These are phyloP conservation scores for Ormia ochracea DNA, from an alignment of 2,888 invertebrate species.

Conservation along the genomic window DNA sequence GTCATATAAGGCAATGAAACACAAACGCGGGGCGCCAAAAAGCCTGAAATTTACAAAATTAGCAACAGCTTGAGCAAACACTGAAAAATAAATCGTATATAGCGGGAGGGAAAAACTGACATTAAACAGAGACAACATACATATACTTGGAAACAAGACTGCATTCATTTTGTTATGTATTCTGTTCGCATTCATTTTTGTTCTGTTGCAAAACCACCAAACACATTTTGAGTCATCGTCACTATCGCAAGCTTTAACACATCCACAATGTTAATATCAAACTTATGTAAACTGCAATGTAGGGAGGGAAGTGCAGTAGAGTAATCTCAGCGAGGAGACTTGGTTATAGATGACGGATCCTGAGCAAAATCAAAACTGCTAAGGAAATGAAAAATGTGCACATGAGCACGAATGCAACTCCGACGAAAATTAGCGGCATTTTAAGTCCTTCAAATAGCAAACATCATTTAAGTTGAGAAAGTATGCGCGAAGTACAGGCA, in stretches of 20 bases:
- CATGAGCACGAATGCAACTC: not conserved
- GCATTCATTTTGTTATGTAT: conserved; percentile 11
- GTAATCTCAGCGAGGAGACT: not conserved
- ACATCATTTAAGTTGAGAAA: too few species aligned
- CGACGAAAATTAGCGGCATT: too few species aligned
- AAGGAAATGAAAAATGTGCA: conserved; percentile 1
- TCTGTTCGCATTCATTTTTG: not conserved
- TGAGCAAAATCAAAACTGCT: not conserved
- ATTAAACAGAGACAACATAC: conserved; percentile 12
- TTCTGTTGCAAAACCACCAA: conserved; percentile 31
- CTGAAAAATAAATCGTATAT: not conserved
- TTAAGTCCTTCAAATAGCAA: too few species aligned
- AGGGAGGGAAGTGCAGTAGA: not conserved
- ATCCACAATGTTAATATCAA: conserved; percentile 15
- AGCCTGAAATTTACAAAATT: not conserved
- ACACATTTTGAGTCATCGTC: conserved; percentile 43
- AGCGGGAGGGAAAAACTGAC: not conserved
- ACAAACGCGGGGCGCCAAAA: conserved; percentile 55
- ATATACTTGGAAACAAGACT: not conserved
- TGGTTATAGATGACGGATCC: conserved; percentile 7
- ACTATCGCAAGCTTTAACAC: conserved; percentile 10
- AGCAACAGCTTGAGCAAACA: conserved; percentile 7
- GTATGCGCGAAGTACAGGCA: too few species aligned
- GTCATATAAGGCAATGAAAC: conserved; percentile 6
- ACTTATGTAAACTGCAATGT: conserved; percentile 1